phyloP scores from a whole-genome alignment of 2,888 invertebrate genomes.

The Agonopterix heracliana region DNA sequence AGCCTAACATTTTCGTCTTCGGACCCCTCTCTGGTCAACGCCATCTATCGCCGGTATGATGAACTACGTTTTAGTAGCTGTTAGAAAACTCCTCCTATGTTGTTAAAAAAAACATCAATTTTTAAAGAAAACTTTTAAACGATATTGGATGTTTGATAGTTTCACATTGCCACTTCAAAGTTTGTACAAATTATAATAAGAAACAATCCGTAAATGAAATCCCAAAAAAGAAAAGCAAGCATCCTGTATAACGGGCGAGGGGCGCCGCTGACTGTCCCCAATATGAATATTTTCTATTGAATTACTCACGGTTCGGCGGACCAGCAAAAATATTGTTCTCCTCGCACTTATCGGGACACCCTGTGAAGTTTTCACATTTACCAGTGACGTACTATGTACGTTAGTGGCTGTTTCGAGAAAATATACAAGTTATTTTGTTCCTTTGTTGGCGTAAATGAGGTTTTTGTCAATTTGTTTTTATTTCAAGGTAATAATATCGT shows the following conservation, averaged over 20 bases:
- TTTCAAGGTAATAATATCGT: background rate
- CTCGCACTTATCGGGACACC: conserved; percentile 54
- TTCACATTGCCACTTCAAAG: too few relatives aligned
- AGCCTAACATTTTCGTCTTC: too few relatives aligned
- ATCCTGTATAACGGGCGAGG: conserved; percentile 34
- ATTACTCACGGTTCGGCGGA: conserved; percentile 70
- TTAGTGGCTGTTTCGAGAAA: background rate
- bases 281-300: conserved; percentile 75
- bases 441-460: background rate
- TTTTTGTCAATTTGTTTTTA: background rate
- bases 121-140: too few relatives aligned
- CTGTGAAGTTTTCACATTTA: conserved; percentile 45
- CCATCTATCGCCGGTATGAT: too few relatives aligned
- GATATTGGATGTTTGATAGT: too few relatives aligned
- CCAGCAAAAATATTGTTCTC: conserved; percentile 71
- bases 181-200: too few relatives aligned
- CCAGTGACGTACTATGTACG: background rate
- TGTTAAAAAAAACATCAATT: too few relatives aligned
- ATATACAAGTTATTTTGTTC: background rate
- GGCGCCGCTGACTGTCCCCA: conserved; percentile 53
- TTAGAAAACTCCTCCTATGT: too few relatives aligned
- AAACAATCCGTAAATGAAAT: background rate
- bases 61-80: too few relatives aligned
- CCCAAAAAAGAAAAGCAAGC: conserved; percentile 15
- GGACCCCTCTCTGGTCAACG: too few relatives aligned